Evolutionary conservation across 64 coral and sea anemone species (phyloP), one percentile per base, ranked within the genome.

Genomic region (Platygyra sinensis): DNA sequence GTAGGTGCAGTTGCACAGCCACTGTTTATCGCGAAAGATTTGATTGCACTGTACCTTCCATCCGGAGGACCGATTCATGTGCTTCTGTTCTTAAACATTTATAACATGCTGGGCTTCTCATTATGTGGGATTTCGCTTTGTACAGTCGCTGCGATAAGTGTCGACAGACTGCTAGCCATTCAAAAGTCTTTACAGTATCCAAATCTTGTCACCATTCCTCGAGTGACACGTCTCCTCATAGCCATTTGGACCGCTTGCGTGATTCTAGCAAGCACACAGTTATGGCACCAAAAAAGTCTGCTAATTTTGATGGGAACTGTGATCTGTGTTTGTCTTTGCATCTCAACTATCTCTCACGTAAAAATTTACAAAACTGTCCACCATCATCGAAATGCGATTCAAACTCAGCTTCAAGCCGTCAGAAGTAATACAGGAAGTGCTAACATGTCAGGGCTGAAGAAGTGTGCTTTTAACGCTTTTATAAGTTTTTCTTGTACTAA

Each of bases 341-440:
- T 62, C 16, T 63, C 79, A 3, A 32, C 55, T 22, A 81, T 63
- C 32, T 81, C 25, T 8, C 54, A 81, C 11, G 3, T 63, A 10
- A 81, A 29, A 60, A 81, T 81, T 20, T 81, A 62, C 79, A 62
- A 31, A 81, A 81, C 31, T 17, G 79, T 81, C 6, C 79, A 57
- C 27, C 25, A 30, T 55, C 79, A 81, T 62, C 79, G 30, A 60
- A 17, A 30, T 36, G 79, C 28, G 54, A 81, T 81, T 61, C 24
- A 62, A 62, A 32, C 31, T 36, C 79, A 81, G 79, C 25, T 63
- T 16, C 59, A 62, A 61, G 79, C 30, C 9, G 25, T 63, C 7
- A 28, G 62, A 60, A 32, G 24, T 2, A 31, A 69, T 11, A 69
- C 22, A 12, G 25, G 25, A 10, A 11, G 7, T 10, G 4, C 8